These are phyloP conservation scores for Gambusia yucatana DNA, from an alignment of 2,797 vertebrate genomes.

Conservation along the genomic window DNA sequence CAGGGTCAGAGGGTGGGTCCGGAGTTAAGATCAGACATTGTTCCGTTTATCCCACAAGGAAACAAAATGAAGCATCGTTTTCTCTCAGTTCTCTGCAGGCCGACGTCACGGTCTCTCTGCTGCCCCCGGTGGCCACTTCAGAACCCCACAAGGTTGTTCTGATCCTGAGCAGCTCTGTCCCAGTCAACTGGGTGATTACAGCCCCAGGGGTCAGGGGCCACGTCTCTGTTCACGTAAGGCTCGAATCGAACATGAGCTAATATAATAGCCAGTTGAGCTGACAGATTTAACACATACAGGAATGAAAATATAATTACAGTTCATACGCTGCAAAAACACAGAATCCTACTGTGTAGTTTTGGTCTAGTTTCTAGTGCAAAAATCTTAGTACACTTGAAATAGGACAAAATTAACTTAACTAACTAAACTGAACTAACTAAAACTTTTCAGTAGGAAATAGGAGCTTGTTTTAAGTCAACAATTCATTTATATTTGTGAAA, in stretches of 20 bases:
- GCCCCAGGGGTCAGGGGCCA: slow-evolving; percentile 72
- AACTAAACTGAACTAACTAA: no score
- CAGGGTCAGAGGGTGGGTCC: slow-evolving; percentile 72
- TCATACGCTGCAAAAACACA: no score
- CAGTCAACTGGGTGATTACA: slow-evolving; percentile 80
- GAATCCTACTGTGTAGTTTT: no score
- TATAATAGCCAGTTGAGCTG: no score
- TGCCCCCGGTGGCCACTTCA: slow-evolving; percentile 55
- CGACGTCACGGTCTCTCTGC: slow-evolving; percentile 78
- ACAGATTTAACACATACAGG: no score
- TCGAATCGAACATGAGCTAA: background rate
- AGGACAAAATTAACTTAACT: no score
- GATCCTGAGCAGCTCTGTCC: slow-evolving; percentile 78
- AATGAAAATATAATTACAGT: no score
- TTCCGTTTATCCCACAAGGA: background rate
- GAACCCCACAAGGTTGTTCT: slow-evolving; percentile 68
- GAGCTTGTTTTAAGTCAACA: no score
- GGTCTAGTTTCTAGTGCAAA: no score
- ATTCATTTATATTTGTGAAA: no score
- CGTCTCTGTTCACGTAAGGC: slow-evolving; percentile 77
- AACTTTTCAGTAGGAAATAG: no score
- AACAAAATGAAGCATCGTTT: background rate
- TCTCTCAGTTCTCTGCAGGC: slow-evolving; percentile 75
- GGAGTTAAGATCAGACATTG: background rate
- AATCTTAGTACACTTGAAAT: no score